These are phyloP conservation scores for Agonopterix subpropinquella DNA, from an alignment of 2,888 invertebrate genomes.

Conservation along the genomic window DNA sequence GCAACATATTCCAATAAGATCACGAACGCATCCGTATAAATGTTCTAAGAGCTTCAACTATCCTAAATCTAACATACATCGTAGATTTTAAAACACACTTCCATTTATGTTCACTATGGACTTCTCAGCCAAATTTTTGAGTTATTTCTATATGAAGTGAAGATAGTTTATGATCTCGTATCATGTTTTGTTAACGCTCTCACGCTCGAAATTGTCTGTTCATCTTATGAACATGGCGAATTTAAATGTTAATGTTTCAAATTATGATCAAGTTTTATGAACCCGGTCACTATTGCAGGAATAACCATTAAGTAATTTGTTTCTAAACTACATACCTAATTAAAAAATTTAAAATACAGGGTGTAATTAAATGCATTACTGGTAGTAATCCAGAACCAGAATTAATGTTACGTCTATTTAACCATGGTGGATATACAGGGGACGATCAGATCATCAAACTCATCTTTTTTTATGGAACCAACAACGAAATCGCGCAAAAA, in stretches of 20 bases:
- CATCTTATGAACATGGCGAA: conserved; percentile 19
- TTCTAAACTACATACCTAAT: no score
- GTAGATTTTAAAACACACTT: conserved; percentile 54
- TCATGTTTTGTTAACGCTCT: conserved; percentile 47
- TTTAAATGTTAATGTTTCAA: not conserved
- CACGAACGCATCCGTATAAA: conserved; percentile 38
- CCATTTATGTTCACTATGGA: conserved; percentile 47
- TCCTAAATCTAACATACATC: conserved; percentile 53
- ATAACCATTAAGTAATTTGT: no score
- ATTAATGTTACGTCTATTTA: no score
- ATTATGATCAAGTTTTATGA: not conserved
- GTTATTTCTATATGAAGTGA: conserved; percentile 55
- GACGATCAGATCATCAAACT: no score
- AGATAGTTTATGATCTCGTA: conserved; percentile 58
- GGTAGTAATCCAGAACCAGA: no score
- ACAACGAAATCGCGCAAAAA: no score
- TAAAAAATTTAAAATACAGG: no score
- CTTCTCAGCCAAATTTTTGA: conserved; percentile 65
- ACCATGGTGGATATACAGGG: no score
- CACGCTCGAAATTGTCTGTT: conserved; percentile 42
- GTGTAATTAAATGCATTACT: no score
- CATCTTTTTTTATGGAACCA: no score
- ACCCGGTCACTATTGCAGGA: no score
- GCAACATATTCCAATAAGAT: conserved; percentile 30
- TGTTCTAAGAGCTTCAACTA: conserved; percentile 46